Conservation (phyloP, 1,140 invertebrate genomes). For the Caenorhabditis tropicalis region DNA sequence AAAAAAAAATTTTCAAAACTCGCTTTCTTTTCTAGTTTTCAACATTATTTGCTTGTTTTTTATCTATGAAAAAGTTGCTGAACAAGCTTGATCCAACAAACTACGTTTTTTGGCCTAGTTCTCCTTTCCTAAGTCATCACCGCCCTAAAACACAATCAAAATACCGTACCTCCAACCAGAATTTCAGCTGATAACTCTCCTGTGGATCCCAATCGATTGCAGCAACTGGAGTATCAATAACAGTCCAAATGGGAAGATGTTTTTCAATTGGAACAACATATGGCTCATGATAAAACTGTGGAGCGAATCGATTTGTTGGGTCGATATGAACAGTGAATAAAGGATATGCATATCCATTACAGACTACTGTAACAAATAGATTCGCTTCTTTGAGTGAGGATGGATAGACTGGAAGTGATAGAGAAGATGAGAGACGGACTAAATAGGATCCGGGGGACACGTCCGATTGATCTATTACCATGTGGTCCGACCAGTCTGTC, state of each 20-base stretch:
- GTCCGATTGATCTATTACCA: neutral
- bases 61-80: too few relatives aligned
- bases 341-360: slow-evolving; percentile 65
- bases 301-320: slow-evolving; percentile 57
- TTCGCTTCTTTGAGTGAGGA: slow-evolving; percentile 67
- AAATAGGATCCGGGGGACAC: neutral
- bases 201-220: slow-evolving; percentile 64
- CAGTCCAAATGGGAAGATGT: slow-evolving; percentile 52
- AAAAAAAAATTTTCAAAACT: too few relatives aligned
- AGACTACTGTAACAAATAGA: slow-evolving; percentile 67
- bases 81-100: too few relatives aligned
- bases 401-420: slow-evolving; percentile 66
- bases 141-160: too few relatives aligned
- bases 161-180: slow-evolving; percentile 54
- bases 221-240: slow-evolving; percentile 59
- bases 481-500: slow-evolving; percentile 7
- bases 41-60: too few relatives aligned
- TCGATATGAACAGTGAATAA: slow-evolving; percentile 67
- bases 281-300: slow-evolving; percentile 61
- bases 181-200: slow-evolving; percentile 57
- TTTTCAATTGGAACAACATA: slow-evolving; percentile 63
- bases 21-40: too few relatives aligned
- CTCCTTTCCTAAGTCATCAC: too few relatives aligned
- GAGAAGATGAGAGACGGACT: neutral
- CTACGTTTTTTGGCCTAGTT: too few relatives aligned